Base-by-base conservation (phyloP, 2,888 invertebrate species). In the Salpingus planirostris region DNA sequence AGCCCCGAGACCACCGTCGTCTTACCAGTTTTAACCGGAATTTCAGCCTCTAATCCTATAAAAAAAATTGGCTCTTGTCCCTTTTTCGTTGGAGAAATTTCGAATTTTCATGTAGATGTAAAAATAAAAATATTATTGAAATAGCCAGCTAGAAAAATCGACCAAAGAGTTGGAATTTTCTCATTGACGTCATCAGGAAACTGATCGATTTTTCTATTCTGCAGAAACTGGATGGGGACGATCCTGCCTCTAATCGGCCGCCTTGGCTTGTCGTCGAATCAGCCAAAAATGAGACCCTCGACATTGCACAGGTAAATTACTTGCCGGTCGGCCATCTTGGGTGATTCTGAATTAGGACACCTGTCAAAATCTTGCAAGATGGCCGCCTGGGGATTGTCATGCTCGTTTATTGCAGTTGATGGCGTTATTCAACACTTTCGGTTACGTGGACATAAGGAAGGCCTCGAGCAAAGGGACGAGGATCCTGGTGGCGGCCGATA, bases 391-490 rank as follows among this genome's bases (percentile, higher is more conserved):
- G n/a, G n/a, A n/a, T n/a, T n/a, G n/a, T n/a, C n/a, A n/a, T n/a
- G n/a, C n/a, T n/a, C n/a, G n/a, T n/a, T 30, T 30, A 13, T 37
- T 28, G 2, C 54, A 79, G 79, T 59, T 78, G 42, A 66, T 69
- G 23, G 61, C 69, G 18, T 57, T 69, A 34, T 67, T 83, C 30
- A 70, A 76, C 7, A 55, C 60, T 8, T 77, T 67, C 57, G 81
- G 81, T 1, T 67, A 69, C 21, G 68, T 80, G 14, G 82, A 83
- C 59, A 64, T 82, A 7, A 73, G 72, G 52, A 69, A 69, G 21
- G 62, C 68, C 36, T 69, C 73, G 7, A 55, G 54, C 13, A 63
- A 46, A 25, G 54, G 44, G n/a, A 43, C 62, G 24, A 61, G 68
- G 3, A 76, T 76, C 3, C 59, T 82, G 11, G 66, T 82, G 18